These are phyloP conservation scores for Andricus quercusramuli DNA, from an alignment of 2,888 invertebrate species.

Conservation along the genomic window DNA sequence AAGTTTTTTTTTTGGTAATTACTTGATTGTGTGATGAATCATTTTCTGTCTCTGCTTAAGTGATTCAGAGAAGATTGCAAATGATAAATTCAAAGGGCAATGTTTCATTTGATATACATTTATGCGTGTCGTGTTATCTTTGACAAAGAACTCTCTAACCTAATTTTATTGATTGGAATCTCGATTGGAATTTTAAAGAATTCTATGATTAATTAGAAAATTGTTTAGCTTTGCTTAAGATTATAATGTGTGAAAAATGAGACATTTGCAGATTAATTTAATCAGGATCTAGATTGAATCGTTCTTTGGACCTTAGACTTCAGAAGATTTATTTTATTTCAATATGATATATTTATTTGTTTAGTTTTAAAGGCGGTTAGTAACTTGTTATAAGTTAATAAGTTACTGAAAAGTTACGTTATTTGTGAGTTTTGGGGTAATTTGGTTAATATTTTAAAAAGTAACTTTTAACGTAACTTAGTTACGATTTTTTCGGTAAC, in stretches of 20 bases:
- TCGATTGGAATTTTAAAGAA: neutral
- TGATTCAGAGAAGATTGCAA: neutral
- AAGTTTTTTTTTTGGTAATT: neutral
- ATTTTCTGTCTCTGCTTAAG: constrained; percentile 19
- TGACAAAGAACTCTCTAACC: constrained; percentile 25
- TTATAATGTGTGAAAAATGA: neutral
- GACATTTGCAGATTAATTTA: neutral
- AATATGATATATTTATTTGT: neutral
- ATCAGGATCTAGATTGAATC: neutral
- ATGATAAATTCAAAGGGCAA: constrained; percentile 12
- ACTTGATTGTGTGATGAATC: neutral
- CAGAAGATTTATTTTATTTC: neutral
- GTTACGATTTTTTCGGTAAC: too few relatives aligned
- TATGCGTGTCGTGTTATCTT: constrained; percentile 1
- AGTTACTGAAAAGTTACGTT: too few relatives aligned
- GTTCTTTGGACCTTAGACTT: constrained; percentile 24
- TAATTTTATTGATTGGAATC: constrained; percentile 31
- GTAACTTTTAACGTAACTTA: too few relatives aligned
- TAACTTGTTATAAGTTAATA: too few relatives aligned
- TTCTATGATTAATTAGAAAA: neutral
- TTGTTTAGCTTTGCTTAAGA: neutral
- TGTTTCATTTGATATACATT: constrained; percentile 31
- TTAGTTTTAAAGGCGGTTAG: too few relatives aligned
- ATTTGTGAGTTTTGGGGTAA: too few relatives aligned
- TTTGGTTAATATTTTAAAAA: too few relatives aligned